These are phyloP conservation scores for Chaenocephalus aceratus DNA, from an alignment of 2,113 vertebrate species.

Conservation along the genomic window DNA sequence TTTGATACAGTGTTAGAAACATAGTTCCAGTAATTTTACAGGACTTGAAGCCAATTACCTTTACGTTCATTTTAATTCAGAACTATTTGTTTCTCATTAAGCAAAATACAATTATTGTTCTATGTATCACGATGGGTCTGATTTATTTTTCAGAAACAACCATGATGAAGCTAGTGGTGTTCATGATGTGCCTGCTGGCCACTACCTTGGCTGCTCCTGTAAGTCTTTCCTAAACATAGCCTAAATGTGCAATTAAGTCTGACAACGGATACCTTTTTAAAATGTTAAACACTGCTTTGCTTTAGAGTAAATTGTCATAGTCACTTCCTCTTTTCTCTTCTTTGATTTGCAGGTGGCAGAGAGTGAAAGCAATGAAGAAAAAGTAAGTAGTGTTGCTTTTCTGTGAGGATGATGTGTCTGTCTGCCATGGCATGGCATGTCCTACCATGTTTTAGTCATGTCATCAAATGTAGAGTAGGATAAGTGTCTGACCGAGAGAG, in stretches of 20 bases:
- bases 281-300: constrained; percentile 13
- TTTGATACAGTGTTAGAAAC: not conserved
- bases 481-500: constrained; percentile 26
- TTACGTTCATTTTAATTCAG: not conserved
- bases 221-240: constrained; percentile 50
- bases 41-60: not conserved
- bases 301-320: not conserved
- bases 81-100: not conserved
- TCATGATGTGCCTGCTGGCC: constrained; percentile 71
- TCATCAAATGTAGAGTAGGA: constrained; percentile 37
- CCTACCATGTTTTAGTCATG: constrained; percentile 43
- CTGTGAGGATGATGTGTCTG: not conserved
- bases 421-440: constrained; percentile 8
- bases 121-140: not conserved
- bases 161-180: constrained; percentile 71
- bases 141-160: not conserved
- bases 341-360: constrained; percentile 65
- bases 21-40: not conserved
- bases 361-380: constrained; percentile 76
- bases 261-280: not conserved
- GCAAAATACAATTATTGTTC: not conserved
- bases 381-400: constrained; percentile 41
- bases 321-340: constrained; percentile 7
- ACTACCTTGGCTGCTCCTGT: constrained; percentile 76
- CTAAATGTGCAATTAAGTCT: not conserved